Evolutionary conservation across 2,888 invertebrate species (phyloP).

Genomic region (Melanchra persicariae): DNA sequence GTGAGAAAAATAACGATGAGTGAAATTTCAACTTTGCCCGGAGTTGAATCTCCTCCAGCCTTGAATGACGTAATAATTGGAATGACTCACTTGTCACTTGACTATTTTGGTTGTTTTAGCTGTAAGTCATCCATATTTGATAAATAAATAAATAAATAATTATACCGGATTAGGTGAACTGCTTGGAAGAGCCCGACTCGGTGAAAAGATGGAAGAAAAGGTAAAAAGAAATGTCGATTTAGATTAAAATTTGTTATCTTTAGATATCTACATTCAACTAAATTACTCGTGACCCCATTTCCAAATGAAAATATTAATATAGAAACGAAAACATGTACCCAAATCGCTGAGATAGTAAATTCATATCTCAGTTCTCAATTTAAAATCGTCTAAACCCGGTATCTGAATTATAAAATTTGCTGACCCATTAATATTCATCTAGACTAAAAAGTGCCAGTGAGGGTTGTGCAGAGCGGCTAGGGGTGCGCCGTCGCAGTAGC

Average conservation of each 20-base stretch:
- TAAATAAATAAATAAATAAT: too few relatives aligned
- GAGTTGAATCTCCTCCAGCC: constrained; percentile 5
- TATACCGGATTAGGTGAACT: constrained; percentile 26
- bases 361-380: constrained; percentile 36
- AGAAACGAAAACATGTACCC: neutral
- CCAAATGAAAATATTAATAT: neutral
- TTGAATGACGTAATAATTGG: constrained; percentile 20
- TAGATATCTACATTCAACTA: neutral
- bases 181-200: constrained; percentile 5
- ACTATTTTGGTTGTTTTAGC: too few relatives aligned
- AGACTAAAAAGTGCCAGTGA: constrained; percentile 57
- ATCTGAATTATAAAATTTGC: constrained; percentile 60
- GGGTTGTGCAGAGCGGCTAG: constrained; percentile 22
- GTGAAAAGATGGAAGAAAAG: neutral
- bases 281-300: neutral
- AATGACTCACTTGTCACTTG: constrained; percentile 25
- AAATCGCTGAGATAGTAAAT: constrained; percentile 34
- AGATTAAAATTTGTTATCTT: neutral
- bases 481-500: constrained; percentile 47
- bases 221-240: constrained; percentile 1
- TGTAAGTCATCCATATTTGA: too few relatives aligned
- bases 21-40: neutral
- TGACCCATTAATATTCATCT: constrained; percentile 61
- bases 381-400: constrained; percentile 47
- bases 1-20: neutral